Percentiles rank a stretch among this genome's conserved stretches.
These are phyloP conservation scores for Hydropsyche betteni DNA, from an alignment of 2,888 invertebrate genomes.

Conservation along the genomic window DNA sequence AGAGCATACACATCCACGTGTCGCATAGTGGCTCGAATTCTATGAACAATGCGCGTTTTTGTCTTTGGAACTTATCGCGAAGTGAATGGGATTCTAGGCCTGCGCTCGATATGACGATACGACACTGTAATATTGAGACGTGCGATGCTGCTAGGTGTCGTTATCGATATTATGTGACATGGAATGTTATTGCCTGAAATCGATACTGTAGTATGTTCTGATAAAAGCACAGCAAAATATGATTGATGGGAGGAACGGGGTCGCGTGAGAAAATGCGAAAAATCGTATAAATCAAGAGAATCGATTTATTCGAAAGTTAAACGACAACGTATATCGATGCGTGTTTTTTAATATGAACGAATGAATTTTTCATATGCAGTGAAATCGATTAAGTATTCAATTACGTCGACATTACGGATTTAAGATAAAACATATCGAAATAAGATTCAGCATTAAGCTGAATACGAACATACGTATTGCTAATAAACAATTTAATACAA, in stretches of 20 bases:
- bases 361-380: too few species aligned
- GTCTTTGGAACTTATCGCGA: too few species aligned
- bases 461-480: too few species aligned
- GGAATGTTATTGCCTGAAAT: neutral
- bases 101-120: neutral
- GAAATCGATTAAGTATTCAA: too few species aligned
- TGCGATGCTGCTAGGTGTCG: neutral
- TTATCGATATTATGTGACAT: neutral
- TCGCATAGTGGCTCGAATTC: neutral
- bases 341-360: too few species aligned
- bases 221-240: constrained; percentile 4
- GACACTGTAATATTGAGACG: neutral
- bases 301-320: constrained; percentile 6
- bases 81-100: neutral
- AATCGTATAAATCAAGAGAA: constrained; percentile 20
- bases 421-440: too few species aligned
- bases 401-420: too few species aligned
- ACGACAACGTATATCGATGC: neutral
- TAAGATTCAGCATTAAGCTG: too few species aligned
- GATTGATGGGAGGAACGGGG: constrained; percentile 5
- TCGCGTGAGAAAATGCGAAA: neutral
- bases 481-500: too few species aligned
- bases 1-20: neutral
- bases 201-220: constrained; percentile 12
- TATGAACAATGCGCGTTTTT: neutral